phyloP scores from a whole-genome alignment of 2,797 vertebrate genomes.

The Darevskia mixta region DNA sequence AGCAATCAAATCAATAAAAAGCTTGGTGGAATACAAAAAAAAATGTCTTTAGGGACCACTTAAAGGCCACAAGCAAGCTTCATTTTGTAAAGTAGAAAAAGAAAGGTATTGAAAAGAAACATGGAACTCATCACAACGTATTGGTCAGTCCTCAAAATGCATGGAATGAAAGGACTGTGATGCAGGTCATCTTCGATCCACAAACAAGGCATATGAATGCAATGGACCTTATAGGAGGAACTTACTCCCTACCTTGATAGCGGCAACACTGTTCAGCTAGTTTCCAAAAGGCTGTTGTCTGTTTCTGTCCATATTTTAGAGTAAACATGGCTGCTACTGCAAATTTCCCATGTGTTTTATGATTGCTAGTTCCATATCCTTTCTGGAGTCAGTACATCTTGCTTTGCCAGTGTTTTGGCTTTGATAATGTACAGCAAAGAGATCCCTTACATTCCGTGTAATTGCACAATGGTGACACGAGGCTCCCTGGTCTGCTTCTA shows the following conservation, averaged over 20 bases:
- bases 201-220: background rate
- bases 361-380: background rate
- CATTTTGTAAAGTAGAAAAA: slow-evolving; percentile 2
- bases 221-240: background rate
- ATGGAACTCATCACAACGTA: background rate
- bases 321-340: background rate
- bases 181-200: background rate
- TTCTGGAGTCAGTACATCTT: background rate
- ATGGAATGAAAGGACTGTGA: background rate
- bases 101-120: background rate
- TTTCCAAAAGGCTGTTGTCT: background rate
- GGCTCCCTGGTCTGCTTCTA: background rate
- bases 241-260: background rate
- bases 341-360: slow-evolving; percentile 5
- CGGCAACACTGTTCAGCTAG: background rate
- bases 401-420: background rate
- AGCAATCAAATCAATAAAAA: background rate
- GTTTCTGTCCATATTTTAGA: background rate
- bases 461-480: background rate
- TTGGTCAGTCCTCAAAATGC: background rate
- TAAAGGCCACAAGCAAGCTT: background rate
- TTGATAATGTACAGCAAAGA: background rate
- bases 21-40: background rate
- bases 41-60: background rate
- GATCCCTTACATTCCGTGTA: background rate